A percentile compares a stretch with the other conserved stretches of the same genome.
These are phyloP conservation scores for Dendropsophus ebraccatus DNA, from an alignment of 2,113 vertebrate species.

Conservation along the genomic window DNA sequence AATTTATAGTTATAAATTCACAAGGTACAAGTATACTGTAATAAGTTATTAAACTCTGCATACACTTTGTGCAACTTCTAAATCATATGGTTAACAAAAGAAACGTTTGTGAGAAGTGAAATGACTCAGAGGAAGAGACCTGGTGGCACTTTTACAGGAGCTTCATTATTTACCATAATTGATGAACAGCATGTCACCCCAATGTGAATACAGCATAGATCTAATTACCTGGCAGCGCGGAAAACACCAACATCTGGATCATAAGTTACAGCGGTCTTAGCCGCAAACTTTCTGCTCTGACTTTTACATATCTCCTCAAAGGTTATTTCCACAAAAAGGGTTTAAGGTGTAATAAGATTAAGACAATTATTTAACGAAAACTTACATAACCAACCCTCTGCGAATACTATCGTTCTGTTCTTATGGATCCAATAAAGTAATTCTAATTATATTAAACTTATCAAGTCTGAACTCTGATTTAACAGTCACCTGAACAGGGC, in stretches of 20 bases:
- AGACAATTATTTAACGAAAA: not conserved
- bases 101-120: not conserved
- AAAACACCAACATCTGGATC: not conserved
- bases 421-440: not conserved
- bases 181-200: not conserved
- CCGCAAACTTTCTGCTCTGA: not conserved
- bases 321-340: not conserved
- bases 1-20: too few species aligned
- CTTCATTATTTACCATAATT: conserved; percentile 4
- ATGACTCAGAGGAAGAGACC: not conserved
- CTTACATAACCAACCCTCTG: not conserved
- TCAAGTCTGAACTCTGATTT: not conserved
- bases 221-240: not conserved
- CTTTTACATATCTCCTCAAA: not conserved
- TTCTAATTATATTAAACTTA: not conserved
- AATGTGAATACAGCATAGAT: not conserved
- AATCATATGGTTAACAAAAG: conserved; percentile 1
- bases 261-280: not conserved
- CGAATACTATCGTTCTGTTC: not conserved
- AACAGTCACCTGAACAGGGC: too few species aligned
- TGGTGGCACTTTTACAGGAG: not conserved
- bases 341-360: not conserved
- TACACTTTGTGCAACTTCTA: not conserved
- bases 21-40: too few species aligned
- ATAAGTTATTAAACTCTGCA: too few species aligned